Conservation (phyloP, 2,113 vertebrate genomes). For the Aramus guarauna region DNA sequence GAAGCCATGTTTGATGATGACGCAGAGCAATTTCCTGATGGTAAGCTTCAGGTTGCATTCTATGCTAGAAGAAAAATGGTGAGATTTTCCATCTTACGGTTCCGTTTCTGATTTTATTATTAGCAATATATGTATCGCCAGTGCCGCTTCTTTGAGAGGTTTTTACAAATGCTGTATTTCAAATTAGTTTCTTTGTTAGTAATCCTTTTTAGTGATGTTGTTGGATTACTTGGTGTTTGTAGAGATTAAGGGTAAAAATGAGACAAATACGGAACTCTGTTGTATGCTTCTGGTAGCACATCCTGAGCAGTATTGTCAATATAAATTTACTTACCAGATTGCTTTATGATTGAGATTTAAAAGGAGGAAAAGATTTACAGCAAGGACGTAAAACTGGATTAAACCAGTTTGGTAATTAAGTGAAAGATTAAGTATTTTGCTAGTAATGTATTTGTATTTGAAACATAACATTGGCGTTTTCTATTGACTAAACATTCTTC, state of each 20-base stretch:
- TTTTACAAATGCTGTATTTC: neutral
- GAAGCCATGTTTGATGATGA: slow-evolving; percentile 88
- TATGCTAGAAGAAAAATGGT: neutral
- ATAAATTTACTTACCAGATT: neutral
- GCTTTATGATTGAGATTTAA: neutral
- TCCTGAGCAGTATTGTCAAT: neutral
- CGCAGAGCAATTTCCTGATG: slow-evolving; percentile 84
- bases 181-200: neutral
- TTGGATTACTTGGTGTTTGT: neutral
- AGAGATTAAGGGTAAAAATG: neutral
- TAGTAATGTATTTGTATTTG: slow-evolving; percentile 7
- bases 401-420: neutral
- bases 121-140: neutral
- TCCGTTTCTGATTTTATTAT: neutral
- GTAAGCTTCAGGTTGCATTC: slow-evolving; percentile 58
- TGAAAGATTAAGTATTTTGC: neutral
- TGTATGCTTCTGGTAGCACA: neutral
- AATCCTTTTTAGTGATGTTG: neutral
- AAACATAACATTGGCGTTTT: slow-evolving; percentile 7
- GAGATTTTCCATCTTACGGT: neutral
- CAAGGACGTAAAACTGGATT: neutral
- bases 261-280: neutral
- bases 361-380: neutral
- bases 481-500: slow-evolving; percentile 36
- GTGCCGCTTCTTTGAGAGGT: neutral